These are phyloP conservation scores for Notolabrus celidotus DNA, from an alignment of 2,797 vertebrate species.

Conservation along the genomic window DNA sequence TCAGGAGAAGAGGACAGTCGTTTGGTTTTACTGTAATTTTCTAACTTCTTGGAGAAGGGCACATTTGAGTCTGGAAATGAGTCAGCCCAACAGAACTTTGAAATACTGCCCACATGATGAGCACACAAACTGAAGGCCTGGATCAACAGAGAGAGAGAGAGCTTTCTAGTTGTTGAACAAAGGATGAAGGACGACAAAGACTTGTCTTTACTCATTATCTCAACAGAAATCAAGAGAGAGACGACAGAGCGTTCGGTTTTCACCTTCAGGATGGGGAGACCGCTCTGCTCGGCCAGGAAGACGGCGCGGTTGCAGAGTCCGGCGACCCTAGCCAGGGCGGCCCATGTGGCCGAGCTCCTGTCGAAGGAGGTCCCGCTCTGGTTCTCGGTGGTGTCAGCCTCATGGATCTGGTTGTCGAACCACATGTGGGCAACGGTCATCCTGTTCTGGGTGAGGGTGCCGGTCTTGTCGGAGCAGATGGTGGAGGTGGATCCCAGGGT, in stretches of 20 bases:
- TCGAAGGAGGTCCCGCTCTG: conserved; percentile 96
- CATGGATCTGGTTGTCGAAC: conserved; percentile 96
- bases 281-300: conserved; percentile 94
- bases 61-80: too few relatives aligned
- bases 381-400: conserved; percentile 94
- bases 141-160: conserved; percentile 11
- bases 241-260: accelerated
- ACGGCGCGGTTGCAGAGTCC: conserved; percentile 96
- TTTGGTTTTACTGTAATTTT: conserved; percentile 4
- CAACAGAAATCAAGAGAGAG: background rate
- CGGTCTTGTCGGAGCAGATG: conserved; percentile 94
- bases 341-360: conserved; percentile 93
- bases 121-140: conserved; percentile 17
- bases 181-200: conserved; percentile 8
- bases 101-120: conserved; percentile 33
- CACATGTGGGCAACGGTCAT: conserved; percentile 97
- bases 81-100: conserved; percentile 21
- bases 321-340: conserved; percentile 89
- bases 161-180: conserved; percentile 13
- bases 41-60: background rate
- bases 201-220: conserved; percentile 22
- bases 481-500: conserved; percentile 95
- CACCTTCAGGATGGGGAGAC: conserved; percentile 91
- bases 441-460: conserved; percentile 93
- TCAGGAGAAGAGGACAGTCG: background rate